Evolutionary conservation across 2,113 vertebrate genomes (phyloP).

Genomic region (Rallus limicola): DNA sequence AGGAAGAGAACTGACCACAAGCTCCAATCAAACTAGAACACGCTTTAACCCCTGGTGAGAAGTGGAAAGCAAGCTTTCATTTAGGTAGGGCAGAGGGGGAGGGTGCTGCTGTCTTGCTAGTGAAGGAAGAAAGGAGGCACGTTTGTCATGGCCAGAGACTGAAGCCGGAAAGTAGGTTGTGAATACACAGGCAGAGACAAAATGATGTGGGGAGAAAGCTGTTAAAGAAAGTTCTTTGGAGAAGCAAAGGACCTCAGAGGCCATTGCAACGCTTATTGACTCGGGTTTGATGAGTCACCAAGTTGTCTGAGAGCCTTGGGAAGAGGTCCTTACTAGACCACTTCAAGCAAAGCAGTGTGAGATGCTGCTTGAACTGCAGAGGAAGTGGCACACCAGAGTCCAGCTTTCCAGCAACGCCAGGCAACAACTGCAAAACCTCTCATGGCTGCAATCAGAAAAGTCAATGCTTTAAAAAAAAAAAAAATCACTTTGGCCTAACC

Average conservation of each 20-base stretch:
- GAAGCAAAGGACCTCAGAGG: background rate
- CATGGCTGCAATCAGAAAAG: constrained; percentile 1
- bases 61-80: constrained; percentile 43
- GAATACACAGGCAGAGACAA: background rate
- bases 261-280: background rate
- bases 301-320: background rate
- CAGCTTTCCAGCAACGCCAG: constrained; percentile 9
- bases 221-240: background rate
- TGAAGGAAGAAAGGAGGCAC: background rate
- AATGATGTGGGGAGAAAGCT: background rate
- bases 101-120: background rate
- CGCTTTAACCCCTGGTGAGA: constrained; percentile 38
- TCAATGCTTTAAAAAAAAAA: background rate
- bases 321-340: background rate
- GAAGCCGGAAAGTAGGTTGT: background rate
- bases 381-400: background rate
- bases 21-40: constrained; percentile 57
- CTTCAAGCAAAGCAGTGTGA: background rate
- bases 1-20: constrained; percentile 61
- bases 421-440: constrained; percentile 26
- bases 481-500: background rate
- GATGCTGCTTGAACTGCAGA: background rate
- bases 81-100: constrained; percentile 18
- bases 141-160: background rate
- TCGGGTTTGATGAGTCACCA: background rate